Conservation (phyloP, 35 echinoderm and acorn worm species). For the Anneissia japonica region DNA sequence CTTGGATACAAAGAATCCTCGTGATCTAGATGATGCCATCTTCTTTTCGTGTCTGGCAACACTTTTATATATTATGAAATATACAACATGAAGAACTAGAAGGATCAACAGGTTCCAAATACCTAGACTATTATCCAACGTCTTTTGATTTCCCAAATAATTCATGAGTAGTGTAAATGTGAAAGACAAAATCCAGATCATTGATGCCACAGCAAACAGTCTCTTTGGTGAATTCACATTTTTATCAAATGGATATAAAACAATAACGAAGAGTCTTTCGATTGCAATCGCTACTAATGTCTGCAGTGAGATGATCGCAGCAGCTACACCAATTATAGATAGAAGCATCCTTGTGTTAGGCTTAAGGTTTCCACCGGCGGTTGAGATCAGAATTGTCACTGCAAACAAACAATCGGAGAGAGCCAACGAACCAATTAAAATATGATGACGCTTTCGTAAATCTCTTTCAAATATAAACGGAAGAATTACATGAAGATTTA, state of each 20-base stretch:
- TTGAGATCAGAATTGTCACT: not conserved
- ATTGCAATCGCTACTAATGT: not conserved
- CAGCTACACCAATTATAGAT: not conserved
- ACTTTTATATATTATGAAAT: not conserved
- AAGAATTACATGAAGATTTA: not conserved
- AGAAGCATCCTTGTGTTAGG: not conserved
- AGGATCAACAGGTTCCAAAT: not conserved
- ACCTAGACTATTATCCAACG: not conserved
- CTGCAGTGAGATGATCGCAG: not conserved
- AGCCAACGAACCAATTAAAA: not conserved
- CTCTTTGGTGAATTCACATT: not conserved
- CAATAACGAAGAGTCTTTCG: not conserved
- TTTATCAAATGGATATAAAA: not conserved
- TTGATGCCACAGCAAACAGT: not conserved
- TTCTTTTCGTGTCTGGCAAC: not conserved
- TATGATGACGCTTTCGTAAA: not conserved
- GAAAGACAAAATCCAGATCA: not conserved
- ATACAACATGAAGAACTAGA: not conserved
- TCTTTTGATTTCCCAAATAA: not conserved
- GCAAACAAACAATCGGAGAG: not conserved
- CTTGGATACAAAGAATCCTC: not conserved
- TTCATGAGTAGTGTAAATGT: not conserved
- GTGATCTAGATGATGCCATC: not conserved
- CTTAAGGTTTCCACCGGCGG: not conserved
- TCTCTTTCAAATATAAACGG: not conserved